These are phyloP conservation scores for Macrosteles quadrilineatus DNA, from an alignment of 1,140 invertebrate species.

Conservation along the genomic window DNA sequence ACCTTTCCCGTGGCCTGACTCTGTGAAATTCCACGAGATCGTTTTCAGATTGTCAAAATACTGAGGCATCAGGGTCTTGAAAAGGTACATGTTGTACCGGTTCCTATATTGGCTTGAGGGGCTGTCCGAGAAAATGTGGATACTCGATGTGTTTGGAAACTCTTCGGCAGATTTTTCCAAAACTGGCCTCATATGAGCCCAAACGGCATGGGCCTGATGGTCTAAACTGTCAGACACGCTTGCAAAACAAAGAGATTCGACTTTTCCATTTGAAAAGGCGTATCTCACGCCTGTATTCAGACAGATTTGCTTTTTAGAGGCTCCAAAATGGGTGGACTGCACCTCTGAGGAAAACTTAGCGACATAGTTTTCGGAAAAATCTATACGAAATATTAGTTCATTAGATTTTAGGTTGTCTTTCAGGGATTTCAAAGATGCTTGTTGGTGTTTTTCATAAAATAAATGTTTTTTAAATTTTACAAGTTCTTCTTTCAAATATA, in stretches of 20 bases:
- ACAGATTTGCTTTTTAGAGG: conserved; percentile 28
- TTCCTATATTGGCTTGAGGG: not conserved
- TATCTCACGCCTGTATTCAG: conserved; percentile 18
- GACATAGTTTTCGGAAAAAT: conserved; percentile 35
- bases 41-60: conserved; percentile 28
- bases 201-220: conserved; percentile 19
- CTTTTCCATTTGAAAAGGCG: not conserved
- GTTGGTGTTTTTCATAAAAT: conserved; percentile 13
- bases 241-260: conserved; percentile 3
- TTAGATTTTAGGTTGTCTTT: conserved; percentile 23
- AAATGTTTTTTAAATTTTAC: not conserved
- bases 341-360: conserved; percentile 29
- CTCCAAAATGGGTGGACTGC: conserved; percentile 33
- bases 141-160: not conserved
- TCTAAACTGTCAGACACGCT: conserved; percentile 9
- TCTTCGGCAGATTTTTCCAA: not conserved
- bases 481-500: too few relatives aligned
- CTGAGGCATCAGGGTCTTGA: not conserved
- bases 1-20: conserved; percentile 52
- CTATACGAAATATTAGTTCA: conserved; percentile 27
- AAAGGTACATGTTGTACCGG: not conserved
- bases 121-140: conserved; percentile 6
- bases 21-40: conserved; percentile 48
- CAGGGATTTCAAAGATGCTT: not conserved
- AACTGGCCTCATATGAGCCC: conserved; percentile 30